Conservation (phyloP, 1,140 invertebrate species). For the Dendrolimus kikuchii region DNA sequence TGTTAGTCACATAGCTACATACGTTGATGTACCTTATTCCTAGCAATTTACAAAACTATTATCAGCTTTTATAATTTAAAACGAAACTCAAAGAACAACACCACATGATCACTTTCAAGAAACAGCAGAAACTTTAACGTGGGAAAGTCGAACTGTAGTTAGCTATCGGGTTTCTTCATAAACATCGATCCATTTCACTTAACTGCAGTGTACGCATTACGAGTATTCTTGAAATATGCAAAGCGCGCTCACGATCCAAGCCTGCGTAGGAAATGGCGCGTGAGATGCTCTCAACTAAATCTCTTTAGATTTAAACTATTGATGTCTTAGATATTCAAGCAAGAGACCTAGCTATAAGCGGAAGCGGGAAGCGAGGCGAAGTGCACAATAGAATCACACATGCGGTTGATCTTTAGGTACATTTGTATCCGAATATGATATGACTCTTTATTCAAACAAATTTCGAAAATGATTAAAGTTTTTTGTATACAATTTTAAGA, state of each 20-base stretch:
- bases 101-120: constrained; percentile 7
- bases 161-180: constrained; percentile 46
- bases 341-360: no score
- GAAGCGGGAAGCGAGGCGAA: no score
- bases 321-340: not conserved
- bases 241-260: constrained; percentile 58
- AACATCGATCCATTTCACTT: constrained; percentile 57
- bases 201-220: constrained; percentile 50
- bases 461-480: no score
- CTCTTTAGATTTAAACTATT: constrained; percentile 11
- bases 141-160: constrained; percentile 38
- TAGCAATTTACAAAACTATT: no score
- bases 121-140: constrained; percentile 25
- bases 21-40: no score
- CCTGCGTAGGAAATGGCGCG: constrained; percentile 49
- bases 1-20: no score
- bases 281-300: constrained; percentile 45
- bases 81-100: no score
- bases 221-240: constrained; percentile 61
- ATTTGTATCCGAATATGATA: not conserved
- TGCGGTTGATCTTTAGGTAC: not conserved
- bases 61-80: no score
- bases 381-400: no score
- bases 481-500: no score
- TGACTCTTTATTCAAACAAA: no score